Conservation (phyloP, 2,113 vertebrate genomes). For the Dolichallabes microphthalmus region DNA sequence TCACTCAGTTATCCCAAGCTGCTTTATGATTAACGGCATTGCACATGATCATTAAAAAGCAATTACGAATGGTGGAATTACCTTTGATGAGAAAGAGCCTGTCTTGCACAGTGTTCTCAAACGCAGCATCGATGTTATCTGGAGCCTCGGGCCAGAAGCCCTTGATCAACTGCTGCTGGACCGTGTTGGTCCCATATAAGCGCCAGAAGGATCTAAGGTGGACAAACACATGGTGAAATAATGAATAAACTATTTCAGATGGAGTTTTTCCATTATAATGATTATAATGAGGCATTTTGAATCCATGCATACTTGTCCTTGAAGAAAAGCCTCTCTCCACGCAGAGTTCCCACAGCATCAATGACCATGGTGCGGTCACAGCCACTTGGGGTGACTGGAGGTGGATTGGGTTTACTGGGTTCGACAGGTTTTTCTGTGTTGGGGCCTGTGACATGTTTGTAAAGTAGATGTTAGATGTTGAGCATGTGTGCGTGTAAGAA, state of each 20-base stretch:
- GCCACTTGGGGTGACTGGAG: conserved; percentile 73
- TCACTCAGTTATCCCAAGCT: background rate
- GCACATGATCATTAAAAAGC: background rate
- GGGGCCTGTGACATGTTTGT: conserved; percentile 46
- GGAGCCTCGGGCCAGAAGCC: conserved; percentile 82
- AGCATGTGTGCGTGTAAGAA: background rate
- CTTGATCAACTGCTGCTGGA: conserved; percentile 76
- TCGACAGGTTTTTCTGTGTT: conserved; percentile 67
- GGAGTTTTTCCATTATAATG: background rate
- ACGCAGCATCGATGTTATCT: conserved; percentile 79
- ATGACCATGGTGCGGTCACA: conserved; percentile 81
- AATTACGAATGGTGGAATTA: conserved; percentile 4
- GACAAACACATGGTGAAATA: background rate
- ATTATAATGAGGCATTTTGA: too few species aligned
- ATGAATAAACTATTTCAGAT: background rate
- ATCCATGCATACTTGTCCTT: conserved; percentile 77
- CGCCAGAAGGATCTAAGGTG: conserved; percentile 83
- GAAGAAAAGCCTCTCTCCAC: conserved; percentile 87
- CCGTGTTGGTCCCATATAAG: conserved; percentile 47
- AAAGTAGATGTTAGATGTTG: background rate
- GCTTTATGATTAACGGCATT: background rate
- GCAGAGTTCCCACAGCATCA: conserved; percentile 78
- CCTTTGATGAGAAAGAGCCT: conserved; percentile 70
- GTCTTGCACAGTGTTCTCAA: conserved; percentile 58
- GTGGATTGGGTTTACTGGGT: conserved; percentile 31